phyloP scores from a whole-genome alignment of 2,797 vertebrate species.

The Limosa lapponica region DNA sequence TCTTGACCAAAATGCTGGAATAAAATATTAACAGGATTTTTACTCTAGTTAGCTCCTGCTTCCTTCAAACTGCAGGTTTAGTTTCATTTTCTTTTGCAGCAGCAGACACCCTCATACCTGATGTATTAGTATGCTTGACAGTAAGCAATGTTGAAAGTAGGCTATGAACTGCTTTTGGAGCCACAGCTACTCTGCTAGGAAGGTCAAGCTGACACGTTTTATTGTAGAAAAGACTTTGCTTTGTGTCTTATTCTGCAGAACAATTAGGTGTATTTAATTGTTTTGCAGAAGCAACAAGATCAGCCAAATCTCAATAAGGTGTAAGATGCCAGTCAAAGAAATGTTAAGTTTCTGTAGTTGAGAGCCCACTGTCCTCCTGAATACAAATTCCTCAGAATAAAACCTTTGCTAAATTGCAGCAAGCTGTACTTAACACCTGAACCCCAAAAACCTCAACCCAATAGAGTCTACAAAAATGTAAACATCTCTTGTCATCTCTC shows the following conservation, averaged over 20 bases:
- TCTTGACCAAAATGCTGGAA: neutral
- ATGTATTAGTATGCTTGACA: neutral
- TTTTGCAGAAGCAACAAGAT: neutral
- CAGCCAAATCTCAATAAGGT: neutral
- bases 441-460: accelerated
- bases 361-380: neutral
- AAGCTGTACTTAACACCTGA: neutral
- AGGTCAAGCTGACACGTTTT: neutral
- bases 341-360: neutral
- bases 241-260: neutral
- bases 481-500: neutral
- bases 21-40: neutral
- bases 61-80: neutral
- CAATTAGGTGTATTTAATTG: neutral
- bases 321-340: neutral
- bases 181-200: neutral
- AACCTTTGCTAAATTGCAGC: neutral
- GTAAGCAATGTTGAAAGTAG: neutral
- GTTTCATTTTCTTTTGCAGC: neutral
- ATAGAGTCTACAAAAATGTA: neutral
- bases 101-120: neutral
- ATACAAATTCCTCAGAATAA: neutral
- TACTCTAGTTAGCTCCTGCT: neutral
- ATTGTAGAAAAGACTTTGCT: neutral
- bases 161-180: neutral